Evolutionary conservation across 2,888 invertebrate genomes (phyloP).

Genomic region (Gerris lacustris): DNA sequence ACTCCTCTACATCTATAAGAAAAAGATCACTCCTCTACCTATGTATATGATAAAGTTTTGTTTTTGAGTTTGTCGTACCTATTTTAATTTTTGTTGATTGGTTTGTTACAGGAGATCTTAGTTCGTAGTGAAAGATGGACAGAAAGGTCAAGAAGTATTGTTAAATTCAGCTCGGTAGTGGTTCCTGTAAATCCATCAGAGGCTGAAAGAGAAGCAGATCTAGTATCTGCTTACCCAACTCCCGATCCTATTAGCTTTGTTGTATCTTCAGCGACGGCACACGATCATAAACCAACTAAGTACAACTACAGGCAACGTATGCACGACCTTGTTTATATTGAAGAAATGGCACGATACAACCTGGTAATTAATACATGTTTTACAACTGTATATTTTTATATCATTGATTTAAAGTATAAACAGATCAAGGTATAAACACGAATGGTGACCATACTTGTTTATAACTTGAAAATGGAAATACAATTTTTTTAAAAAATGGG

Average conservation of each 20-base stretch:
- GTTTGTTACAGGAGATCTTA: constrained; percentile 38
- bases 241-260: constrained; percentile 53
- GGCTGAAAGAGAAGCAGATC: constrained; percentile 43
- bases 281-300: constrained; percentile 48
- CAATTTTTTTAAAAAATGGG: too few relatives aligned
- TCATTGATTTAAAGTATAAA: not conserved
- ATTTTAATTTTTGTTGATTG: constrained; percentile 14
- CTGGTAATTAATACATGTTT: constrained; percentile 37
- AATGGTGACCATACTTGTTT: too few relatives aligned
- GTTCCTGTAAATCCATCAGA: constrained; percentile 41
- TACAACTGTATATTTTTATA: constrained; percentile 9
- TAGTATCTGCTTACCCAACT: constrained; percentile 51
- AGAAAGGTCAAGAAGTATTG: constrained; percentile 42
- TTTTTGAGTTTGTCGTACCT: not conserved
- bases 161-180: constrained; percentile 45
- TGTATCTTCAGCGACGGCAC: constrained; percentile 54
- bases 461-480: too few relatives aligned
- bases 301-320: constrained; percentile 60
- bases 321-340: constrained; percentile 61
- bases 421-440: too few relatives aligned
- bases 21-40: too few relatives aligned
- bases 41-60: too few relatives aligned
- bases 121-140: constrained; percentile 51
- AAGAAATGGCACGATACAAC: constrained; percentile 62
- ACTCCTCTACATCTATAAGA: too few relatives aligned